phyloP scores from a whole-genome alignment of 2,797 vertebrate genomes.

The Neostethus bicornis region DNA sequence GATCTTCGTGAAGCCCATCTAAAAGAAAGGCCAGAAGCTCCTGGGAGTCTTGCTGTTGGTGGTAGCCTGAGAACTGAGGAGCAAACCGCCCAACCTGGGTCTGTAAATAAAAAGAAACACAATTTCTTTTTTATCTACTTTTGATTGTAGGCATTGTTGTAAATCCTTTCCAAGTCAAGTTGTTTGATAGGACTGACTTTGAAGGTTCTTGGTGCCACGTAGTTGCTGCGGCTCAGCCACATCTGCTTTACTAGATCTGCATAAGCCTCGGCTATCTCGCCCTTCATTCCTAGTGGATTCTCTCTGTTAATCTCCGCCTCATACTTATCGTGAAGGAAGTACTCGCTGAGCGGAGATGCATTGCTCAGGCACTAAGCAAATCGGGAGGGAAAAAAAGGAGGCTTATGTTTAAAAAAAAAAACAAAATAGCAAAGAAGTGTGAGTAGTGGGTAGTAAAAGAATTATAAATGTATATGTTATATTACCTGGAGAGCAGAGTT shows the following conservation, averaged over 20 bases:
- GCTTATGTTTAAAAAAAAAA: slow-evolving; percentile 16
- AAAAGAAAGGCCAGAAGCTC: slow-evolving; percentile 94
- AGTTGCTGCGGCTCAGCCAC: slow-evolving; percentile 92
- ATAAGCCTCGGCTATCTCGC: slow-evolving; percentile 95
- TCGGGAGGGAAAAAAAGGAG: neutral
- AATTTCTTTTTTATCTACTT: neutral
- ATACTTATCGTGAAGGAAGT: slow-evolving; percentile 93
- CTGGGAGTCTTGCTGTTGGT: slow-evolving; percentile 98
- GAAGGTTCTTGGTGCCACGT: slow-evolving; percentile 92
- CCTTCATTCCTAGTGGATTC: slow-evolving; percentile 96
- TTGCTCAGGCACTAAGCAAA: slow-evolving; percentile 92
- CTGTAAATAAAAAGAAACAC: slow-evolving; percentile 65
- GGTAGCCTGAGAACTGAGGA: slow-evolving; percentile 96
- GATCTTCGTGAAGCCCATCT: slow-evolving; percentile 94
- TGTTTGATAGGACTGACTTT: slow-evolving; percentile 83
- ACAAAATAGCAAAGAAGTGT: neutral
- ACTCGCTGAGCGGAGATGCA: slow-evolving; percentile 90
- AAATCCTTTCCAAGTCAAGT: neutral
- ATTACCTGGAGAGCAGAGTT: slow-evolving; percentile 96
- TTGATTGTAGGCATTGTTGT: neutral
- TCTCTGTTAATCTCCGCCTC: slow-evolving; percentile 95
- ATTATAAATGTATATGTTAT: neutral
- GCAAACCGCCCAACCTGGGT: slow-evolving; percentile 96
- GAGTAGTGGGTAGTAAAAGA: neutral
- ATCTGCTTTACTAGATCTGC: slow-evolving; percentile 97